Base-by-base conservation (phyloP, 2,113 vertebrate species). In the Numenius arquata region DNA sequence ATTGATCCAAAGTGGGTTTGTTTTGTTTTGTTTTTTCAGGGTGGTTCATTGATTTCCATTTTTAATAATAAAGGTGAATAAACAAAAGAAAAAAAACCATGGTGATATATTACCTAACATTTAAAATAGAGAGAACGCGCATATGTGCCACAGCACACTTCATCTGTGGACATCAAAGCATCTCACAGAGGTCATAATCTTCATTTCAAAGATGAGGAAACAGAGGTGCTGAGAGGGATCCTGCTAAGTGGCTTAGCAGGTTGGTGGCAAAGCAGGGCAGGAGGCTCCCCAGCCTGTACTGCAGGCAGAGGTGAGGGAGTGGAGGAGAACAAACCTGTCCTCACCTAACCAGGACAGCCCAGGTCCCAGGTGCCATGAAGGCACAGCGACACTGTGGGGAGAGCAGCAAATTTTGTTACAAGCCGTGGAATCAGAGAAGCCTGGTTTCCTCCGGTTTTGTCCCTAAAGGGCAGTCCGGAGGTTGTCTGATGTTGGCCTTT, bases 231-330 rank as follows among this genome's bases (percentile, higher is more conserved):
- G 67, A 93, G 73, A 84, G 85, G 77, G 75, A 95, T n/a, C n/a
- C n/a, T n/a, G n/a, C n/a, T n/a, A 95, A 90, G 75, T 80, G 75
- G 68, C 93, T 95, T 65, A 89, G 81, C 93, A 91, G 53, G 84
- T 81, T 87, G 75, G 61, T 43, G 59, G 50, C 21, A 88, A 95
- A 94, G 70, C 58, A 8, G 40, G 48, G 30, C 77, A 47, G 32
- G 86, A 75, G 45, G 55, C 47, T 93, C 61, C 38, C 0, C 9
- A 87, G 86, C 80, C 56, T 91, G 63, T 63, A 38, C 17, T 45
- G 55, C 79, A 58, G 67, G 72, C 12, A 8, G 61, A 50, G 59
- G 56, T 38, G 83, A 88, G 22, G 77, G 66, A 93, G 45, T 30
- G 36, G 67, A 67, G 65, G 58, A 82, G 53, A 83, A 48, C 71